Conservation (phyloP, 2,888 invertebrate species). For the Perithous albicinctus region DNA sequence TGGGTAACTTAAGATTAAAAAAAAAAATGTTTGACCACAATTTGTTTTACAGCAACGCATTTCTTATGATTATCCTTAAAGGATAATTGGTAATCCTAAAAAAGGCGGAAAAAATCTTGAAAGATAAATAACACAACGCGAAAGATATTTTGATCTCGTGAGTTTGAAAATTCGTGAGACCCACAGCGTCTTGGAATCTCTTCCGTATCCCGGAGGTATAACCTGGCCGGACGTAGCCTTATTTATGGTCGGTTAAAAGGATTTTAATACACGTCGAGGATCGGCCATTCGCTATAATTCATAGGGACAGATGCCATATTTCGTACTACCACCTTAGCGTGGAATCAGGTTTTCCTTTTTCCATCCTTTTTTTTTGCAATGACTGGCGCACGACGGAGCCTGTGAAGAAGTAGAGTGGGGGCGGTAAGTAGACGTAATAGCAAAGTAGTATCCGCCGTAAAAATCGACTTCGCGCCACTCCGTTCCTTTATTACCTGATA, state of each 20-base stretch:
- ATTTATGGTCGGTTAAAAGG: constrained; percentile 81
- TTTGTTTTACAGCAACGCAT: no score
- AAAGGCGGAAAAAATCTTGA: background rate
- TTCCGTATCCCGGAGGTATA: constrained; percentile 71
- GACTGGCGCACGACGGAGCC: background rate
- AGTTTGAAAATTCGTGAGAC: constrained; percentile 7
- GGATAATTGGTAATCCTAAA: background rate
- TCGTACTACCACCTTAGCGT: constrained; percentile 55
- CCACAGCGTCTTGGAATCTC: constrained; percentile 44
- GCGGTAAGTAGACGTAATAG: constrained; percentile 57
- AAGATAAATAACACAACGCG: no score
- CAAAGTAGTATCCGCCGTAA: constrained; percentile 54
- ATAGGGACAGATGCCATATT: constrained; percentile 75
- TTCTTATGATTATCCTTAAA: no score
- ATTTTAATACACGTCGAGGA: constrained; percentile 79
- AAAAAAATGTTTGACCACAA: no score
- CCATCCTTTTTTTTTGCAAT: constrained; percentile 12
- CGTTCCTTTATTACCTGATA: constrained; percentile 25
- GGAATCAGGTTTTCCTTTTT: background rate
- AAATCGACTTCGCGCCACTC: constrained; percentile 50
- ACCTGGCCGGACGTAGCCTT: constrained; percentile 74
- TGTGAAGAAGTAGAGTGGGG: constrained; percentile 31
- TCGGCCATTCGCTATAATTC: constrained; percentile 74
- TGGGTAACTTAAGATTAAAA: no score
- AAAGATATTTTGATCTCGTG: background rate